These are phyloP conservation scores for Metacarcinus magister DNA, from an alignment of 2,888 invertebrate genomes.

Conservation along the genomic window DNA sequence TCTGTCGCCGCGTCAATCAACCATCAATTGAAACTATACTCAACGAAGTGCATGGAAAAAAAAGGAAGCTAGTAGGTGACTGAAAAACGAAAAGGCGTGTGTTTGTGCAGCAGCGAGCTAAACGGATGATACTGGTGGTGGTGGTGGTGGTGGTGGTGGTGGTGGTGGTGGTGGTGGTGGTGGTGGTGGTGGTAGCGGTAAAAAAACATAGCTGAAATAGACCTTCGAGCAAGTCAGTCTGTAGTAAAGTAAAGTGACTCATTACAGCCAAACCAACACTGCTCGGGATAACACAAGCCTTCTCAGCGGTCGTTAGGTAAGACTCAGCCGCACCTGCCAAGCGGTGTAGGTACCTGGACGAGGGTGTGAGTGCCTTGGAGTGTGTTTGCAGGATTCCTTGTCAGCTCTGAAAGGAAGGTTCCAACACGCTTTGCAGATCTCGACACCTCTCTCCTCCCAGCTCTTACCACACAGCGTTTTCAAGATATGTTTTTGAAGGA, in stretches of 20 bases:
- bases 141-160: too few relatives aligned
- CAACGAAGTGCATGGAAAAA: background rate
- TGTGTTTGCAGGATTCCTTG: slow-evolving; percentile 19
- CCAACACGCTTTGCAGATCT: background rate
- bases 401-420: background rate
- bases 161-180: background rate
- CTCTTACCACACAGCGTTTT: background rate
- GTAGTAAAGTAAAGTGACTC: background rate
- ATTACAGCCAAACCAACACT: background rate
- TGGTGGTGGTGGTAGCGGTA: background rate
- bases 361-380: background rate
- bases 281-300: background rate
- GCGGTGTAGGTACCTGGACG: background rate
- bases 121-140: background rate
- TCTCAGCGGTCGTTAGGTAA: background rate
- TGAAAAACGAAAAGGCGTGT: background rate
- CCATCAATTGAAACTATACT: too few relatives aligned
- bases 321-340: background rate
- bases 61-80: background rate
- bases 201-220: background rate
- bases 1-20: too few relatives aligned
- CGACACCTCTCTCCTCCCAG: background rate
- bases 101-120: background rate
- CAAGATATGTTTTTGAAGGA: background rate
- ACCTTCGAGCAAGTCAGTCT: background rate